Base-by-base conservation (phyloP, 2,797 vertebrate genomes). In the Acipenser transmontanus region DNA sequence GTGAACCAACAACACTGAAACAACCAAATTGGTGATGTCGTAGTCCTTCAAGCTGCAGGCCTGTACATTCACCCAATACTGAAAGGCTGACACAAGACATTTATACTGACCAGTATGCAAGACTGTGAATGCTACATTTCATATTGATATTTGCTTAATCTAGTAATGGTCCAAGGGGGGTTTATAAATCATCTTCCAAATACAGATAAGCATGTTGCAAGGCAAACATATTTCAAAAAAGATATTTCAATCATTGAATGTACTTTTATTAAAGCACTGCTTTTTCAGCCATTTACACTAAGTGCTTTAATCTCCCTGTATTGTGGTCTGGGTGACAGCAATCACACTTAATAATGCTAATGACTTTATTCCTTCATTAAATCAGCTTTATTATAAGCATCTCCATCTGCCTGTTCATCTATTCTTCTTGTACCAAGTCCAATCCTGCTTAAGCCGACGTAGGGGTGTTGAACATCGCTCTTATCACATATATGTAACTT, bases 291-390 rank as follows among this genome's bases (percentile, higher is more conserved):
- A 63, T 77, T 75, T 71, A 70, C 66, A 61, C 67, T 67, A 72
- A 77, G 75, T 69, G 77, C 50, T 77, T 73, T 76, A 72, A 75
- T 73, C 70, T 75, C 69, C 61, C 68, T 66, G 71, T 68, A 79
- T 71, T 74, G 70, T 68, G 71, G 73, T 68, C 71, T 70, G 73
- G 65, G 72, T 72, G 74, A 72, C 72, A 62, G 66, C 67, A 59
- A 67, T 57, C 67, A 62, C 61, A 68, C 69, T 79, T 76, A 77
- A 76, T 76, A 79, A 79, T 68, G 60, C 51, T 77, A 75, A 79
- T 77, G 75, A 75, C 75, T 76, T 68, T 64, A 77, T 74, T 70
- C 70, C 68, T 73, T 76, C 72, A 74, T 73, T 77, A 79, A 79
- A 77, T 79, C 72, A 77, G 52, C 52, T 9, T 54, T n/a, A 54